A percentile compares a stretch with the other conserved stretches of the same genome.
Evolutionary conservation across 37 sponge, comb jelly and placozoan species (phyloP).

Genomic region (Beroe ovata): DNA sequence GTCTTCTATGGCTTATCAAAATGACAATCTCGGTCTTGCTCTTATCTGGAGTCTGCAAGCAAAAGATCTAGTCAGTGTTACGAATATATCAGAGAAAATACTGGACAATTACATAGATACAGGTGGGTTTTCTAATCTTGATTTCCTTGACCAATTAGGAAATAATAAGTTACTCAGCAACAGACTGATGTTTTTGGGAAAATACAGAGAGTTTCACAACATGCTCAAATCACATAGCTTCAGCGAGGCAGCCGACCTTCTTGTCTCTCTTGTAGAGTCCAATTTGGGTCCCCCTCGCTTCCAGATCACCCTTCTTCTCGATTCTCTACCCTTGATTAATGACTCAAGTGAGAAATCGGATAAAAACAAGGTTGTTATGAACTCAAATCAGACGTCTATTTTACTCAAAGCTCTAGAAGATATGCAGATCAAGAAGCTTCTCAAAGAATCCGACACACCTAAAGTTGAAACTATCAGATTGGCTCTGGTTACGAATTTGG

Average conservation of each 20-base stretch:
- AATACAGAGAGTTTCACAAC: conserved; percentile 56
- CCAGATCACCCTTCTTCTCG: conserved; percentile 42
- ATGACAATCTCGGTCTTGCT: conserved; percentile 22
- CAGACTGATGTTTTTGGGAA: conserved; percentile 48
- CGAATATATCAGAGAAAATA: conserved; percentile 32
- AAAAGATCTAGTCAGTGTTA: conserved; percentile 61
- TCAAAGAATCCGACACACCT: conserved; percentile 42
- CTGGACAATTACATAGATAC: conserved; percentile 62
- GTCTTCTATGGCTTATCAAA: conserved; percentile 15
- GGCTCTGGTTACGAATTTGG: conserved; percentile 41
- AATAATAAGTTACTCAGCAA: conserved; percentile 38
- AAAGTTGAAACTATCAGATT: conserved; percentile 61
- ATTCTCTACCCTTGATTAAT: conserved; percentile 54
- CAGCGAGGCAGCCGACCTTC: conserved; percentile 13
- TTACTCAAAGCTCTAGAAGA: conserved; percentile 45
- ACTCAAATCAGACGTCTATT: not conserved
- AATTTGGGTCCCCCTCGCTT: conserved; percentile 54
- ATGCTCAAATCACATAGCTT: not conserved
- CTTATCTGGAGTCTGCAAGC: conserved; percentile 55
- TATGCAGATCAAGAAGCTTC: conserved; percentile 48
- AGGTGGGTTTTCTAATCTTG: conserved; percentile 54
- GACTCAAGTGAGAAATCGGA: not conserved
- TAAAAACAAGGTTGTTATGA: not conserved
- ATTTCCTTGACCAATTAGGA: conserved; percentile 37
- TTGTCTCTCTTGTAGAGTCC: conserved; percentile 61